Conservation (phyloP, 2,113 vertebrate genomes). For the Abramis brama region DNA sequence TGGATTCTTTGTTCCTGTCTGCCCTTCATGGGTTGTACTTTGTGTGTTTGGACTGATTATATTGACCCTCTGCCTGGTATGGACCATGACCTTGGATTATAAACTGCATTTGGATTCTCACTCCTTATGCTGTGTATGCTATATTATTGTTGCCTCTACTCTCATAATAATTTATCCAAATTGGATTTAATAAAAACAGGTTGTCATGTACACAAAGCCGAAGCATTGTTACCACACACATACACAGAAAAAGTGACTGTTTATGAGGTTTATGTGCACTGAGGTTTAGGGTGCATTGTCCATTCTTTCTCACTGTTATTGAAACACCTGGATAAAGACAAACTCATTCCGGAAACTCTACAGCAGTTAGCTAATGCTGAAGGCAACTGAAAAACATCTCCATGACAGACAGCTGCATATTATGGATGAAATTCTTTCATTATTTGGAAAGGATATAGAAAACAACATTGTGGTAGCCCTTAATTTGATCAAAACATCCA, state of each 20-base stretch:
- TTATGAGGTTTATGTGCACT: slow-evolving; percentile 47
- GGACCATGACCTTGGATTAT: no score
- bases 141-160: no score
- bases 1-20: no score
- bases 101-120: no score
- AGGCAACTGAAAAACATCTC: neutral
- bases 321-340: slow-evolving; percentile 44
- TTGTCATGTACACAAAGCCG: no score
- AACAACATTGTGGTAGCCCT: slow-evolving; percentile 28
- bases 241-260: slow-evolving; percentile 36
- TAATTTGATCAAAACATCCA: neutral
- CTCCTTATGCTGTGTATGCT: no score
- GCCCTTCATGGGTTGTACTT: no score
- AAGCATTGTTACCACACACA: no score
- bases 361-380: slow-evolving; percentile 30
- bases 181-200: no score
- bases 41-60: no score
- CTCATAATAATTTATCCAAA: no score
- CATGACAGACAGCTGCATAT: neutral
- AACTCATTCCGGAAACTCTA: slow-evolving; percentile 18
- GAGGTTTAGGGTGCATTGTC: neutral
- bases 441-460: slow-evolving; percentile 34
- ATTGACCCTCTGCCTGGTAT: no score
- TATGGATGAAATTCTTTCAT: slow-evolving; percentile 22
- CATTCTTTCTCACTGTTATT: slow-evolving; percentile 32